Evolutionary conservation across 2,888 invertebrate species (phyloP), one percentile per base, ranked within the genome.

Genomic region (Napeogenes inachia): DNA sequence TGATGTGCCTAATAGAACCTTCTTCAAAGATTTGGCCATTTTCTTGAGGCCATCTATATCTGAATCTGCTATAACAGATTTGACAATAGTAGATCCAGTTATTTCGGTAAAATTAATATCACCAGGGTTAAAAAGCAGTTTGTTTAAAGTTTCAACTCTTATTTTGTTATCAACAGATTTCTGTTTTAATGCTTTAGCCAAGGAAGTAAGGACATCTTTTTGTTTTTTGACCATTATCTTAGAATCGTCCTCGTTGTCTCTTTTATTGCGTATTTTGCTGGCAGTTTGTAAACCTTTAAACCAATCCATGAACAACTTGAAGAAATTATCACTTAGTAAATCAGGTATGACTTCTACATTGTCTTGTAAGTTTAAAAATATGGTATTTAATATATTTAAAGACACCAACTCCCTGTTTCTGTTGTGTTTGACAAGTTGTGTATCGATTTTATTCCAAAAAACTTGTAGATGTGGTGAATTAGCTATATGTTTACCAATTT

Each of bases 41-140:
- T 92, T 92, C 73, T 93, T 93, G 0, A 95, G 91, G 6, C 94
- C 93, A 57, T 92, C 91, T 6, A 80, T 81, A 64, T 92, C 91
- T 63, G 95, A 84, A 77, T 91, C 92, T 2, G 88, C 84, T n/a
- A 92, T 92, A 10, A 95, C 88, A 59, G 92, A 91, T 75, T 93
- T 94, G 0, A 94, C 82, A 55, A 94, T 78, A 71, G 92, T 93
- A 13, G 92, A 92, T 12, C 93, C 92, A 30, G 94, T 94, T 42
- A 93, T 92, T 82, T 94, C 94, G 73, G 95, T 94, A 66, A 95
- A 93, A 80, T 94, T 93, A 65, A 95, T 92, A 73, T 93, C 93
- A 4, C 95, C 95, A 0, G 95, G 94, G 75, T 92, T 87, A 54
- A 94, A 90, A 10, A 95, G 84, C 2, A 96, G 78, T 71, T 92